Percentiles rank a stretch among this genome's conserved stretches.
Conservation (phyloP, 1,140 invertebrate genomes). For the Coelopa frigida region DNA sequence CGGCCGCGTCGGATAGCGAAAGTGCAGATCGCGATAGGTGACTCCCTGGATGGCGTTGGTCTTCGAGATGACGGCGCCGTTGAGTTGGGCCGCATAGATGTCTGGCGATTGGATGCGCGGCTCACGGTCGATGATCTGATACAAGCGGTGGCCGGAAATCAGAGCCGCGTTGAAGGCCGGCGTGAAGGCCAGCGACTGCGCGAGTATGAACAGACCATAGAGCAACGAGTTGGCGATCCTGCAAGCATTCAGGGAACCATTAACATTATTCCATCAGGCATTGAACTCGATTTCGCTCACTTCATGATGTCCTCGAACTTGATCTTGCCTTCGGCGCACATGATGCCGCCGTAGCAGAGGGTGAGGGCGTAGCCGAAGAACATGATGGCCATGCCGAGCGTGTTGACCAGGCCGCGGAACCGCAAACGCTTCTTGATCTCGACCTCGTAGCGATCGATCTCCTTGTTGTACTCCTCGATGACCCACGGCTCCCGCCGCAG, state of each 20-base stretch:
- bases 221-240: conserved; percentile 78
- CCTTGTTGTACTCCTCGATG: conserved; percentile 50
- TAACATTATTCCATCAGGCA: no score
- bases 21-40: conserved; percentile 62
- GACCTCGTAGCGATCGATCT: conserved; percentile 49
- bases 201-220: conserved; percentile 79
- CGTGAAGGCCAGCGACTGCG: conserved; percentile 74
- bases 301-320: conserved; percentile 64
- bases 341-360: conserved; percentile 73
- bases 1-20: conserved; percentile 72
- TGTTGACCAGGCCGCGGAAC: conserved; percentile 67
- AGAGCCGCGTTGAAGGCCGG: conserved; percentile 82
- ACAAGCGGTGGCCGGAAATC: conserved; percentile 67
- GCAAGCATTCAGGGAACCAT: conserved; percentile 14
- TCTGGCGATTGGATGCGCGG: conserved; percentile 46
- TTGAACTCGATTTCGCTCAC: conserved; percentile 41
- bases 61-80: conserved; percentile 45
- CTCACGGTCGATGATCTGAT: conserved; percentile 53
- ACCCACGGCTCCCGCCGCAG: conserved; percentile 49
- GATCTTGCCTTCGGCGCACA: conserved; percentile 51
- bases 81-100: conserved; percentile 16
- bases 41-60: conserved; percentile 57
- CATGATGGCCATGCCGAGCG: conserved; percentile 70
- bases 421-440: conserved; percentile 57
- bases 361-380: conserved; percentile 76